phyloP scores from a whole-genome alignment of 2,888 invertebrate species.

The Norana najaformis region DNA sequence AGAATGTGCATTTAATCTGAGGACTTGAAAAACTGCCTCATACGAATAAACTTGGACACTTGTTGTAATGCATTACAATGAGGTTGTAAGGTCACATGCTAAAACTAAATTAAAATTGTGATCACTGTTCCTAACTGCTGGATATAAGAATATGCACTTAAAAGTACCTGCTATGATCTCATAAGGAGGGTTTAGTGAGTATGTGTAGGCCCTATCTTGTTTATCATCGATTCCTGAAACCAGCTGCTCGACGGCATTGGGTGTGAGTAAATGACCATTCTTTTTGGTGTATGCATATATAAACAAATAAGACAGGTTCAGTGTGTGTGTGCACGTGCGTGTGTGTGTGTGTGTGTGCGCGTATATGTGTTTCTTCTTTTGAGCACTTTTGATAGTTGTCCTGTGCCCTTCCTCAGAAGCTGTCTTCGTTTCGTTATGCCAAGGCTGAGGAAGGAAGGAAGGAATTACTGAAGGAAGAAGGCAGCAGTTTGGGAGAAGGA shows the following conservation, averaged over 20 bases:
- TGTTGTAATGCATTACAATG: not conserved
- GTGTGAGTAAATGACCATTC: too few species aligned
- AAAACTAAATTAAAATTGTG: not conserved
- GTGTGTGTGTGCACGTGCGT: too few species aligned
- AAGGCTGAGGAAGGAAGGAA: conserved; percentile 13
- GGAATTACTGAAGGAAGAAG: not conserved
- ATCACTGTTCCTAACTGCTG: not conserved
- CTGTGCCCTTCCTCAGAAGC: not conserved
- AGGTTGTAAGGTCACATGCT: not conserved
- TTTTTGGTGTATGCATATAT: not conserved
- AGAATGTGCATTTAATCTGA: not conserved
- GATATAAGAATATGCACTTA: not conserved
- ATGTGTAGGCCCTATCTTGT: too few species aligned
- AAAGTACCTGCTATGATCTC: too few species aligned
- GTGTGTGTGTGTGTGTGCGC: too few species aligned
- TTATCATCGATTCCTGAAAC: too few species aligned
- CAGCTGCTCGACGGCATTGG: too few species aligned
- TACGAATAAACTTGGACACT: not conserved
- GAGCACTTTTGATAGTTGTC: not conserved
- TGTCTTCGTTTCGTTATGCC: not conserved
- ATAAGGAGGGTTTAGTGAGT: not conserved
- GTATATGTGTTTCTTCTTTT: too few species aligned
- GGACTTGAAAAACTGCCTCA: not conserved
- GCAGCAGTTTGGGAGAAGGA: not conserved
- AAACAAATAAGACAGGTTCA: not conserved